Base-by-base conservation (phyloP, 2,888 invertebrate species). In the Empis stercorea region DNA sequence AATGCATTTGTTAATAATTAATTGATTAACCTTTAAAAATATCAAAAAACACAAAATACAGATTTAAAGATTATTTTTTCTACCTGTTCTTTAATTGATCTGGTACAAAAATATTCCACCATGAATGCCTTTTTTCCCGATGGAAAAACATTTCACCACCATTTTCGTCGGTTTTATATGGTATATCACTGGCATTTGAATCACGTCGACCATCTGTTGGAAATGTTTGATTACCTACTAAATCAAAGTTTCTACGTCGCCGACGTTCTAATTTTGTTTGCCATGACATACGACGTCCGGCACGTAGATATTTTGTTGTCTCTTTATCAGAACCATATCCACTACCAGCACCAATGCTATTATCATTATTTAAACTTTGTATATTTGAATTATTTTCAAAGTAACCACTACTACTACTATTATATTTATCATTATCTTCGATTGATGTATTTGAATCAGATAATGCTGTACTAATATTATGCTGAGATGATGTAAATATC, bases 21-120 rank as follows among this genome's bases (percentile, higher is more conserved):
- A n/a, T n/a, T n/a, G n/a, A n/a, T n/a, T n/a, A n/a, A n/a, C n/a
- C n/a, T n/a, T n/a, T n/a, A n/a, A n/a, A n/a, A n/a, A n/a, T n/a
- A n/a, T n/a, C n/a, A n/a, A n/a, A n/a, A n/a, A n/a, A n/a, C n/a
- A n/a, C n/a, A n/a, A n/a, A n/a, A n/a, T n/a, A n/a, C n/a, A n/a
- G n/a, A n/a, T n/a, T n/a, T n/a, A n/a, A n/a, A n/a, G n/a, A 27
- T 27, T 27, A 20, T 4, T 27, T 7, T 49, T 53, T 52, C 61
- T 59, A 83, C 82, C 82, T 83, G 72, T 77, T 73, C 57, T 78
- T 79, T 51, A 76, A 73, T 60, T 80, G 81, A 58, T 88, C 87
- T 44, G 84, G 82, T 41, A 84, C 81, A 64, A 88, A 87, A 53
- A 87, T 85, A 66, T 87, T 87, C 88, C 88, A 89, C 88, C 88